Base-by-base conservation (phyloP, 2,888 invertebrate genomes). In the Esperia sulphurella region DNA sequence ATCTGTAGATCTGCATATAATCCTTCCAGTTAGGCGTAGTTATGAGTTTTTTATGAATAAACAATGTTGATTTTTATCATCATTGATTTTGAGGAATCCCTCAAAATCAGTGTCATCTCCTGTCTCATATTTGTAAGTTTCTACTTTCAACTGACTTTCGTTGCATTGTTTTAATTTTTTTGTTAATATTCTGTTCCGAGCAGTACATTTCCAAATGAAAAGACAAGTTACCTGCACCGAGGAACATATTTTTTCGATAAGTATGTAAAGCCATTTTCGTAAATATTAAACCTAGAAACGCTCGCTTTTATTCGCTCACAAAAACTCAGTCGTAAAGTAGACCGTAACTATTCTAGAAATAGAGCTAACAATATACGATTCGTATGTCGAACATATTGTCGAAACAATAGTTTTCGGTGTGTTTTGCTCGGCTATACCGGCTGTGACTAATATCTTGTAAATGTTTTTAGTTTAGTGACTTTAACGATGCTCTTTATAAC, bases 341-440 rank as follows among this genome's bases (percentile, higher is more conserved):
- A 77, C 76, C 60, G 68, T 70, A 71, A 76, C 71, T 68, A 70
- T 71, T 75, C 74, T 70, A 62, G 71, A 82, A 86, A 85, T 87
- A 84, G 79, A 82, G 64, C 68, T 58, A 67, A 68, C 74, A 67
- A 71, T 77, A 72, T 75, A 75, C 63, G 74, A 76, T 78, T 77
- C 65, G 76, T 79, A 73, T 77, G 78, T 74, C 68, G 75, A 79
- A 73, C 75, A 73, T 65, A 71, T 68, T 79, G 77, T 71, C 64
- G 80, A 73, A 84, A 83, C 80, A 84, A 83, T 83, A 63, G 77
- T 74, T 75, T 43, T 68, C 55, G 59, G 64, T 67, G 68, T 61
- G 62, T 65, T 61, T 29, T 13, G 14, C n/a, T 8, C 14, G 21
- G n/a, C n/a, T 35, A 35, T 55, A 59, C 61, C 58, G 59, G 64